Evolutionary conservation across 1,140 invertebrate species (phyloP).

Genomic region (Drosophila prosaltans): DNA sequence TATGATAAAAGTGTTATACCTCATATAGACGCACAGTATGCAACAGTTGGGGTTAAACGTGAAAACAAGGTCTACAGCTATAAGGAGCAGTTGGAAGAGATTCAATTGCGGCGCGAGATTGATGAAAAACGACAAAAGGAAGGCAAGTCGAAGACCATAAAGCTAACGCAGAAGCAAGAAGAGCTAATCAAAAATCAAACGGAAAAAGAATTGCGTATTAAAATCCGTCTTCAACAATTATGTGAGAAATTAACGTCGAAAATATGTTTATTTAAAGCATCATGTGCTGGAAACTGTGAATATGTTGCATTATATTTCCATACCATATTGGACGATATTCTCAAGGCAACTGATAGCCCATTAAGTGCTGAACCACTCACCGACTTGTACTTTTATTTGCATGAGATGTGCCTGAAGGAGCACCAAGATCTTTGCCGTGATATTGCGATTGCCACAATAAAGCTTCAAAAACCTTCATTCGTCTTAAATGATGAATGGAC

Average conservation of each 20-base stretch:
- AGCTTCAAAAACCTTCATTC: slow-evolving; percentile 90
- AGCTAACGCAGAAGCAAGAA: slow-evolving; percentile 94
- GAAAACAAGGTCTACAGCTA: slow-evolving; percentile 99
- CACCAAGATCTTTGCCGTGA: slow-evolving; percentile 36
- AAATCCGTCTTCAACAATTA: slow-evolving; percentile 85
- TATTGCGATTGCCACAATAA: slow-evolving; percentile 88
- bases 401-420: slow-evolving; percentile 52
- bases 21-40: slow-evolving; percentile 89
- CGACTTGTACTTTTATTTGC: slow-evolving; percentile 86
- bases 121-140: slow-evolving; percentile 94
- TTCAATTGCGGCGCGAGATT: slow-evolving; percentile 95
- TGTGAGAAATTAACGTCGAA: slow-evolving; percentile 86
- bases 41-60: slow-evolving; percentile 88
- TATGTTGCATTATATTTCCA: slow-evolving; percentile 87
- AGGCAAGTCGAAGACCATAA: slow-evolving; percentile 90
- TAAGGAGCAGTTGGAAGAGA: slow-evolving; percentile 97
- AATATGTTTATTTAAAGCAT: slow-evolving; percentile 87
- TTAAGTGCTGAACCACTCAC: slow-evolving; percentile 87
- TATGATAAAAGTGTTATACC: slow-evolving; percentile 96
- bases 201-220: slow-evolving; percentile 92
- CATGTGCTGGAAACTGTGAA: slow-evolving; percentile 86
- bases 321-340: slow-evolving; percentile 86
- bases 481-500: slow-evolving; percentile 91
- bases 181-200: slow-evolving; percentile 94
- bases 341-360: slow-evolving; percentile 87